Evolutionary conservation across 2,113 vertebrate species (phyloP).

Genomic region (Callopanchax toddi): DNA sequence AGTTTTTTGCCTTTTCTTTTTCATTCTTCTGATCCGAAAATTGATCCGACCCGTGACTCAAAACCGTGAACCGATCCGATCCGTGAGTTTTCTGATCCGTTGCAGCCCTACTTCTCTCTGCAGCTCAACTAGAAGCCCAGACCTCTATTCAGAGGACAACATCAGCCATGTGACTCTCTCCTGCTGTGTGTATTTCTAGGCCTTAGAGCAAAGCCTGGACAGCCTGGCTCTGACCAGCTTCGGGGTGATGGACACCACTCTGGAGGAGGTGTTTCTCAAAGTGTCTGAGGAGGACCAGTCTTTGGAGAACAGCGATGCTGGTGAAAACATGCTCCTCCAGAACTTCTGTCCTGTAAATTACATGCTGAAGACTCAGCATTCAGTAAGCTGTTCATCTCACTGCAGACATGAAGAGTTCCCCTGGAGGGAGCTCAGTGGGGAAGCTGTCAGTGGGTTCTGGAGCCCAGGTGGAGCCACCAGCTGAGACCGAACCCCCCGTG

Average conservation of each 20-base stretch:
- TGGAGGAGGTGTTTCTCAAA: slow-evolving; percentile 97
- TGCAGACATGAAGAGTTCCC: slow-evolving; percentile 88
- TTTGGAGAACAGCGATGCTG: slow-evolving; percentile 92
- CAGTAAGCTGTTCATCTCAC: not conserved
- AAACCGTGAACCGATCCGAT: too few relatives aligned
- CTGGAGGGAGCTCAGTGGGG: slow-evolving; percentile 64
- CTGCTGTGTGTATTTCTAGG: slow-evolving; percentile 70
- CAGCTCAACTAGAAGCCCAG: too few relatives aligned
- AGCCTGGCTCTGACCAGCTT: slow-evolving; percentile 91
- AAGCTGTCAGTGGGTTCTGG: slow-evolving; percentile 58
- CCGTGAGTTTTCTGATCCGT: too few relatives aligned
- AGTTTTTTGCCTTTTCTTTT: too few relatives aligned
- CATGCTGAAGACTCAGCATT: too few relatives aligned
- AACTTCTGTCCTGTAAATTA: too few relatives aligned
- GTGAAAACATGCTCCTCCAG: slow-evolving; percentile 61
- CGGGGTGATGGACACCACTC: slow-evolving; percentile 94
- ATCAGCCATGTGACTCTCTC: too few relatives aligned
- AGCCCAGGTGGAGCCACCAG: slow-evolving; percentile 6
- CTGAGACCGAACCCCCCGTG: slow-evolving; percentile 41
- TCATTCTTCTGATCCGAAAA: too few relatives aligned
- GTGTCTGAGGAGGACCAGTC: slow-evolving; percentile 96
- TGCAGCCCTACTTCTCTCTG: too few relatives aligned
- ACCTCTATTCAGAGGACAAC: too few relatives aligned
- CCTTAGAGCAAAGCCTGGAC: slow-evolving; percentile 87
- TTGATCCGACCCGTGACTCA: too few relatives aligned